Evolutionary conservation across 2,888 invertebrate genomes (phyloP).

Genomic region (Phengaris arion): DNA sequence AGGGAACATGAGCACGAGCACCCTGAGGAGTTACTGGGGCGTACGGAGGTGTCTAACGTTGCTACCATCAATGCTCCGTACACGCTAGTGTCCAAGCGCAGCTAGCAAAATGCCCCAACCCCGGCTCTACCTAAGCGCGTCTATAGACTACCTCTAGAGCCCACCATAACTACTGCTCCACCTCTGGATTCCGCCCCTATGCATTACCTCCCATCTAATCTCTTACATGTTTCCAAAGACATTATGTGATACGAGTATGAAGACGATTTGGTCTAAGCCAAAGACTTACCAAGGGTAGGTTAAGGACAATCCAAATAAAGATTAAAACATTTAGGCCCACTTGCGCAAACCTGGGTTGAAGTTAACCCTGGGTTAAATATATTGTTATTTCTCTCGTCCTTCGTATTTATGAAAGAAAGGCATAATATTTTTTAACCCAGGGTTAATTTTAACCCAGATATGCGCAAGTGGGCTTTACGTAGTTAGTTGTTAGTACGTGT

Average conservation of each 20-base stretch:
- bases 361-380: too few relatives aligned
- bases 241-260: slow-evolving; percentile 62
- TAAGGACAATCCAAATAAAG: slow-evolving; percentile 9
- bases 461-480: background rate
- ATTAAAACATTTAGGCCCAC: background rate
- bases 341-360: too few relatives aligned
- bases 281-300: slow-evolving; percentile 41
- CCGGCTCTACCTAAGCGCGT: slow-evolving; percentile 43
- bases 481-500: slow-evolving; percentile 1
- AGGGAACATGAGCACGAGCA: slow-evolving; percentile 64
- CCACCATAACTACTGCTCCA: slow-evolving; percentile 39
- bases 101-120: slow-evolving; percentile 60
- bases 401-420: too few relatives aligned
- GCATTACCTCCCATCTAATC: slow-evolving; percentile 50
- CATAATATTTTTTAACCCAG: too few relatives aligned
- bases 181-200: slow-evolving; percentile 47
- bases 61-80: slow-evolving; percentile 69
- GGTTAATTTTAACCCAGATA: too few relatives aligned
- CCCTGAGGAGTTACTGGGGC: slow-evolving; percentile 61
- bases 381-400: too few relatives aligned
- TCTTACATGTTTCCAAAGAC: slow-evolving; percentile 52
- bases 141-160: slow-evolving; percentile 44
- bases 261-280: slow-evolving; percentile 67
- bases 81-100: slow-evolving; percentile 57
- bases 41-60: slow-evolving; percentile 60